Evolutionary conservation across 2,888 invertebrate species (phyloP).

Genomic region (Parasteatoda lunata): DNA sequence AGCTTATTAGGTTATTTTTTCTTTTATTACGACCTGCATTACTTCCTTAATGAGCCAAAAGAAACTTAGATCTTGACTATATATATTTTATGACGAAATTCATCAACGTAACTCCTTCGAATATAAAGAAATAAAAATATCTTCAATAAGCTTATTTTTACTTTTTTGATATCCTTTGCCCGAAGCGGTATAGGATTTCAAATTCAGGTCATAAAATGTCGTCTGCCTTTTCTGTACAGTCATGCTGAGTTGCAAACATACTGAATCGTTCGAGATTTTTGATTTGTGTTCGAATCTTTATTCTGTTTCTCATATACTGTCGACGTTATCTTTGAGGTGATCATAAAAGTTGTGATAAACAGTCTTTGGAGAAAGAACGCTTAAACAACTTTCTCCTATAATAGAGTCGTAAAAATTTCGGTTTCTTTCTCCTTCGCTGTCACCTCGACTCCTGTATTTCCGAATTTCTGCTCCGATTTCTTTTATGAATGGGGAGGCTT

Average conservation of each 20-base stretch:
- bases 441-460: not conserved
- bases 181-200: not conserved
- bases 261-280: slow-evolving; percentile 21
- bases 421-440: not conserved
- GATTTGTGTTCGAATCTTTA: slow-evolving; percentile 26
- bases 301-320: slow-evolving; percentile 13
- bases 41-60: too few relatives aligned
- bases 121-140: not conserved
- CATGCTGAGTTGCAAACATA: slow-evolving; percentile 3
- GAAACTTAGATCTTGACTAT: too few relatives aligned
- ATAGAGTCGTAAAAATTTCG: slow-evolving; percentile 39
- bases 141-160: not conserved
- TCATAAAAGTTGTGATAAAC: slow-evolving; percentile 47
- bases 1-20: too few relatives aligned
- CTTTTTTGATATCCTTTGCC: not conserved
- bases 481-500: not conserved
- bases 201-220: slow-evolving; percentile 2
- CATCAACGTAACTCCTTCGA: too few relatives aligned
- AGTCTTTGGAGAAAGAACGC: slow-evolving; percentile 26
- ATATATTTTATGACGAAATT: too few relatives aligned
- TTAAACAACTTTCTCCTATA: slow-evolving; percentile 48
- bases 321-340: slow-evolving; percentile 28
- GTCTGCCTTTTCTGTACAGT: not conserved
- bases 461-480: not conserved
- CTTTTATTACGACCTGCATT: too few relatives aligned